Conservation (phyloP, 2,888 invertebrate genomes). For the Tiliacea aurago region DNA sequence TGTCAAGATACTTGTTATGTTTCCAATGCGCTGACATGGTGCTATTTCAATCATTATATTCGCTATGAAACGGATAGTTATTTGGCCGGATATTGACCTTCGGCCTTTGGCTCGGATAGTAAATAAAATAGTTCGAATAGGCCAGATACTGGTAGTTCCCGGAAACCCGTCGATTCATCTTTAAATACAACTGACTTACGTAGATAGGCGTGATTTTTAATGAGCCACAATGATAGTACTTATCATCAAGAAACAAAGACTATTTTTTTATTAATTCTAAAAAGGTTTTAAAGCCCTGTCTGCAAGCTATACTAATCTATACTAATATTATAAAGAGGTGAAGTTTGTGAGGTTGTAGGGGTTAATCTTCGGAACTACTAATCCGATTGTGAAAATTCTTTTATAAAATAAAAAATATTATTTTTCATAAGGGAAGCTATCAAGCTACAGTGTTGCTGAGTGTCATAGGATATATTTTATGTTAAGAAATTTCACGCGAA, state of each 20-base stretch:
- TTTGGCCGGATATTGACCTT: neutral
- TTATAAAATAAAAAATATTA: too few relatives aligned
- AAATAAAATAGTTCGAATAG: neutral
- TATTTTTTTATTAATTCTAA: neutral
- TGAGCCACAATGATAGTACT: neutral
- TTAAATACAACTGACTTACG: neutral
- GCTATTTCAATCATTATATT: neutral
- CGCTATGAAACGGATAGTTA: neutral
- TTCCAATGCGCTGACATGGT: neutral
- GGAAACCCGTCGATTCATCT: neutral
- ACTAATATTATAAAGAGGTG: too few relatives aligned
- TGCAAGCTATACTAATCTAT: neutral
- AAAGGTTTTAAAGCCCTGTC: neutral
- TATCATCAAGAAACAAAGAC: neutral
- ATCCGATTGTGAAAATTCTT: too few relatives aligned
- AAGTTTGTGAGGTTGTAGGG: too few relatives aligned
- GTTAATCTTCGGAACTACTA: too few relatives aligned
- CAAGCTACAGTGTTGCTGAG: too few relatives aligned
- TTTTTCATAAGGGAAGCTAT: too few relatives aligned
- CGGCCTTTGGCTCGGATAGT: neutral
- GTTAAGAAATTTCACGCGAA: too few relatives aligned
- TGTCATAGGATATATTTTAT: too few relatives aligned
- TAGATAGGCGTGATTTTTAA: neutral
- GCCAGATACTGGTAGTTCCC: neutral
- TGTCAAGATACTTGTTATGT: neutral